These are phyloP conservation scores for human DNA, from an alignment of 2,113 vertebrate species.

Conservation along the genomic window DNA sequence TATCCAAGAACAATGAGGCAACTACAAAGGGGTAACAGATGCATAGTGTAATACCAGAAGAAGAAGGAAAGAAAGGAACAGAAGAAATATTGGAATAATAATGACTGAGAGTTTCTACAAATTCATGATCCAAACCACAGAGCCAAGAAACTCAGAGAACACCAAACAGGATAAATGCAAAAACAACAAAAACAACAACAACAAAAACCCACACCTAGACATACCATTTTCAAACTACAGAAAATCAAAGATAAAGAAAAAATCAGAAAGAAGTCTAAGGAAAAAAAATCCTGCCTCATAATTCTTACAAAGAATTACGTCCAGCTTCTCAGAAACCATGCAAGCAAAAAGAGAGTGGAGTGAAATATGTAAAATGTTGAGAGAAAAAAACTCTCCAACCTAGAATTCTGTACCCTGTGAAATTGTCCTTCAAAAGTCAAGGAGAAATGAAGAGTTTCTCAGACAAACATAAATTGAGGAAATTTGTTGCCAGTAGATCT, in stretches of 20 bases:
- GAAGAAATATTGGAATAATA: neutral
- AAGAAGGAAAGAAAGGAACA: neutral
- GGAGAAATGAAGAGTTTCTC: neutral
- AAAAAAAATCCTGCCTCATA: neutral
- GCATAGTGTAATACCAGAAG: too few relatives aligned
- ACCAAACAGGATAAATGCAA: neutral
- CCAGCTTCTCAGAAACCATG: neutral
- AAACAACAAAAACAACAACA: neutral
- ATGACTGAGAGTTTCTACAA: neutral
- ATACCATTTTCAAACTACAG: neutral
- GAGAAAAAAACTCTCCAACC: neutral
- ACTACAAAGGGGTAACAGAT: too few relatives aligned
- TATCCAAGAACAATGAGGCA: neutral
- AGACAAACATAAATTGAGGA: neutral
- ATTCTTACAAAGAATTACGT: neutral
- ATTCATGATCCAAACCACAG: neutral
- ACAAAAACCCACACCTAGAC: neutral
- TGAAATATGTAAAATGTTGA: neutral
- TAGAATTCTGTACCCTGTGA: neutral
- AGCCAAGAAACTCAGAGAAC: neutral
- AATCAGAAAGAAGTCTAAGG: neutral
- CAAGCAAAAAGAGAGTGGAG: neutral
- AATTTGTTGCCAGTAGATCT: neutral
- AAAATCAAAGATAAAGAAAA: neutral
- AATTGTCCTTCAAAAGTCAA: neutral